phyloP scores from a whole-genome alignment of 2,113 vertebrate genomes.

The Ahaetulla prasina region DNA sequence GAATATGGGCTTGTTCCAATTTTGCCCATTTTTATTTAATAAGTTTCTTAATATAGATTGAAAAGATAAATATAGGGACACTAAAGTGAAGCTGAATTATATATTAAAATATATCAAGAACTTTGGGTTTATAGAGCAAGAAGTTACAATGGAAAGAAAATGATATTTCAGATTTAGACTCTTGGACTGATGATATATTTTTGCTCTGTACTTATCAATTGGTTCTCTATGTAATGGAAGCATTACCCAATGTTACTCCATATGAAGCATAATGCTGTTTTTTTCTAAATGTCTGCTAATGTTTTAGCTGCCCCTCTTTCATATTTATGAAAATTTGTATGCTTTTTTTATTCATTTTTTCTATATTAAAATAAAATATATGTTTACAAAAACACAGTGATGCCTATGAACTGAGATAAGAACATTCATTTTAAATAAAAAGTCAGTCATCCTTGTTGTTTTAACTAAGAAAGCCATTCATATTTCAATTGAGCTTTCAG shows the following conservation, averaged over 20 bases:
- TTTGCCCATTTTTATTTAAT: not conserved
- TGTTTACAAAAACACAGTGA: not conserved
- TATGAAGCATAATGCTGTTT: not conserved
- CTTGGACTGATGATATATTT: not conserved
- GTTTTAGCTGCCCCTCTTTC: not conserved
- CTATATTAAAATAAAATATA: not conserved
- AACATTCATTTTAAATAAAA: not conserved
- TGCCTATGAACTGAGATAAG: not conserved
- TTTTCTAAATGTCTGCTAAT: not conserved
- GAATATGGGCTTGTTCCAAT: not conserved
- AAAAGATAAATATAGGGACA: not conserved
- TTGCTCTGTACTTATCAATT: not conserved
- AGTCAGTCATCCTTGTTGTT: not conserved
- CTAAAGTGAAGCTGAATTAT: not conserved
- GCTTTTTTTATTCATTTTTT: not conserved
- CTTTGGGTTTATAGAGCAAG: not conserved
- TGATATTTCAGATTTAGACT: not conserved
- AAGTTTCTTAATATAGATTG: not conserved
- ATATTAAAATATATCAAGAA: not conserved
- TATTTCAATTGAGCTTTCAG: not conserved
- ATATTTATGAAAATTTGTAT: not conserved
- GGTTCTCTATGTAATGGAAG: not conserved
- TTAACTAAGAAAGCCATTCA: not conserved
- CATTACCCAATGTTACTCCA: not conserved
- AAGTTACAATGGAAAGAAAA: not conserved